Base-by-base conservation (phyloP, 2,797 vertebrate genomes). In the Oryzias dopingdopingensis region DNA sequence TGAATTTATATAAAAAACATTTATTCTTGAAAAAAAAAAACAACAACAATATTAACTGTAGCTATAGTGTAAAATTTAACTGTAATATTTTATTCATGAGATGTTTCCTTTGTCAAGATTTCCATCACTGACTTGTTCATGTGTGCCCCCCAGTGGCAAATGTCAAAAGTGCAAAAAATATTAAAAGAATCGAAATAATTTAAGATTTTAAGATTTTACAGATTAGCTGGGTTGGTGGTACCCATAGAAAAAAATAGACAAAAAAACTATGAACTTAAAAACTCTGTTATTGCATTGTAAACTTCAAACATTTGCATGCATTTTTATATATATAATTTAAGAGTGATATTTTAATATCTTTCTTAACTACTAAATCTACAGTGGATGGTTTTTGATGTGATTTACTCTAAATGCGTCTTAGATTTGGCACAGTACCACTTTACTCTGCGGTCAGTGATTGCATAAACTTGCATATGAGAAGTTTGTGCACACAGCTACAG, bases 141-240 rank as follows among this genome's bases (percentile, higher is more conserved):
- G 75, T 85, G 78, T 88, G 89, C 90, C 92, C 85, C 86, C 92
- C 85, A 76, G 86, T 90, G 92, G 88, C 14, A 2, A 57, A 45
- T 70, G 2, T 22, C 22, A 24, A 50, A 72, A 80, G 40, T 88
- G 68, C 83, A 82, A 37, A 26, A 42, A 42, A 49, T 16, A 2
- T 22, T 50, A 29, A 22, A n/a, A 26, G 13, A 68, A 51, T 41
- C 18, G 44, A 23, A 55, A 16, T 14, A 52, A 37, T 42, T 49
- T 42, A 12, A 3, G 2, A 12, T 37, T 42, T 49, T 42, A 12
- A 1, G 2, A 12, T 37, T 37, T 37, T 37, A 37, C 32, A 37
- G 32, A 12, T 37, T 37, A 37, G 3, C 12, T 2, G 41, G 14
- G 52, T 59, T 32, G 61, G 45, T 14, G 3, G 32, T 20, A 29